These are phyloP conservation scores for Corvus moneduloides DNA, from an alignment of 2,113 vertebrate genomes.

Conservation along the genomic window DNA sequence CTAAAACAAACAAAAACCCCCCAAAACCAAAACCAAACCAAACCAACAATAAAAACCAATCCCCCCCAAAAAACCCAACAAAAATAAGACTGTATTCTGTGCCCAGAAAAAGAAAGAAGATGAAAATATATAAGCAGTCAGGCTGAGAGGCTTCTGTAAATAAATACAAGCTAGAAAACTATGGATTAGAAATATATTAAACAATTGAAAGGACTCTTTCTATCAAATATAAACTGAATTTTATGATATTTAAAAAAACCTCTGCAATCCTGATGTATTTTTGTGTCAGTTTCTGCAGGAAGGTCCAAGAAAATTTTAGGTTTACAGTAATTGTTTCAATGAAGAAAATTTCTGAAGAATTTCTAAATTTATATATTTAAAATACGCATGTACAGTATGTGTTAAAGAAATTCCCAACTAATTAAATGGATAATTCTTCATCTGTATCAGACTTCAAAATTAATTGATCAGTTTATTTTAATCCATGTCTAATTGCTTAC, in stretches of 20 bases:
- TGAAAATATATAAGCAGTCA: neutral
- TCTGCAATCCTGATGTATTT: neutral
- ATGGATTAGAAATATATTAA: neutral
- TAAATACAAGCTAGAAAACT: neutral
- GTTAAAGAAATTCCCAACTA: neutral
- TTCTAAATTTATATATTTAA: neutral
- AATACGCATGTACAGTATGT: neutral
- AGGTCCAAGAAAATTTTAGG: neutral
- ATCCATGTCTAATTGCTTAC: neutral
- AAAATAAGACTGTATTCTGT: neutral
- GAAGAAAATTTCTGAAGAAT: neutral
- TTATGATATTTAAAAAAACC: neutral
- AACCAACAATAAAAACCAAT: neutral
- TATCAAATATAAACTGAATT: neutral
- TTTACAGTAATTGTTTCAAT: neutral
- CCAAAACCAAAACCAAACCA: neutral
- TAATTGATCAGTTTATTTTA: neutral
- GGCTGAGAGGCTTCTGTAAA: neutral
- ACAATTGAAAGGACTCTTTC: neutral
- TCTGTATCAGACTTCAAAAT: neutral
- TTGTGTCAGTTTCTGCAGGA: neutral
- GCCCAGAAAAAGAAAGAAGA: neutral
- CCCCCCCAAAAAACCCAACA: neutral
- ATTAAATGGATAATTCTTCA: neutral
- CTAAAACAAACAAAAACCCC: neutral